phyloP scores from a whole-genome alignment of 1,140 invertebrate species.

The Thereuonema tuberculata region DNA sequence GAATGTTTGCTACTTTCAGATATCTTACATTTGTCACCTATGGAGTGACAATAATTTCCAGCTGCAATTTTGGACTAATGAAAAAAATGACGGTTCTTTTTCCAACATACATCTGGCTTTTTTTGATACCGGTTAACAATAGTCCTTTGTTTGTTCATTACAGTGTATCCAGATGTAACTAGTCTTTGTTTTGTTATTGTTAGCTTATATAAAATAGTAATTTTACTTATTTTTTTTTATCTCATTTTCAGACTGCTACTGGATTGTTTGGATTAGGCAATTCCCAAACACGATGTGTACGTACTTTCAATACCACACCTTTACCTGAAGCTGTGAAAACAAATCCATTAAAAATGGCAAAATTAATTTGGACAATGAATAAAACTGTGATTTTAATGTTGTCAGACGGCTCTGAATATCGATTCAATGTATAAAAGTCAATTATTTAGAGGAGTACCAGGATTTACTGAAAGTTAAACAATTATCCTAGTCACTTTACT shows the following conservation, averaged over 20 bases:
- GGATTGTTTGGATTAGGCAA: constrained; percentile 85
- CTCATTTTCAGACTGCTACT: constrained; percentile 49
- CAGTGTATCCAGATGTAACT: too few species aligned
- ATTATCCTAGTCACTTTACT: too few species aligned
- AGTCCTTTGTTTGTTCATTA: too few species aligned
- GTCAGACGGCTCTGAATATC: constrained; percentile 77
- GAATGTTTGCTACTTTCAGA: too few species aligned
- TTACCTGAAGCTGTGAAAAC: constrained; percentile 71
- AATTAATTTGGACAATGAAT: constrained; percentile 81
- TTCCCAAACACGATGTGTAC: constrained; percentile 78
- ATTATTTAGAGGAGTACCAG: too few species aligned
- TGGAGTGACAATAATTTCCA: too few species aligned
- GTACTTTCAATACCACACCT: constrained; percentile 82
- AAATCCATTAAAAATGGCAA: constrained; percentile 72
- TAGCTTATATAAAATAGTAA: neutral
- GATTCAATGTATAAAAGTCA: constrained; percentile 72
- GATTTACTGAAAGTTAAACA: too few species aligned
- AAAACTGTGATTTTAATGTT: constrained; percentile 83
- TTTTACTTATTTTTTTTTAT: neutral
- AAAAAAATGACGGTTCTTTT: too few species aligned
- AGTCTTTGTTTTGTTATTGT: neutral
- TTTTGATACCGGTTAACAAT: too few species aligned
- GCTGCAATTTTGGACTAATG: too few species aligned
- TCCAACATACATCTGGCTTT: too few species aligned
- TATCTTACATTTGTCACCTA: too few species aligned